phyloP scores from a whole-genome alignment of 2,113 vertebrate species.

The Eira barbara region DNA sequence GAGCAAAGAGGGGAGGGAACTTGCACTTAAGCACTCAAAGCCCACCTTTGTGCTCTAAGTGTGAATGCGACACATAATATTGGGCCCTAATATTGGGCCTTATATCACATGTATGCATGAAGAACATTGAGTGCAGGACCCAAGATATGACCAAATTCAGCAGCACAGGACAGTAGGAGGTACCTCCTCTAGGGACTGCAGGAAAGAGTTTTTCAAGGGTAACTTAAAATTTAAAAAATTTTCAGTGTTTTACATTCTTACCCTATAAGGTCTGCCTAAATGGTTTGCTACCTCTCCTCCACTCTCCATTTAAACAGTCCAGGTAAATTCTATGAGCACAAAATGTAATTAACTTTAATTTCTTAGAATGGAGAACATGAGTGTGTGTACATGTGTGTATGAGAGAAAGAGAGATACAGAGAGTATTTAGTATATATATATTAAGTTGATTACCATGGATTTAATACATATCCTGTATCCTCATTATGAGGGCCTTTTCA shows the following conservation, averaged over 20 bases:
- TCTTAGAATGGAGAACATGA: background rate
- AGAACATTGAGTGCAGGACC: background rate
- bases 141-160: background rate
- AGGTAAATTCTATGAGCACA: background rate
- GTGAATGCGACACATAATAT: background rate
- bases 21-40: background rate
- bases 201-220: background rate
- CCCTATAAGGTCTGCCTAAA: background rate
- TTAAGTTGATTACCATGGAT: background rate
- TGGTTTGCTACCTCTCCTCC: background rate
- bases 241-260: background rate
- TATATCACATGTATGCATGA: background rate
- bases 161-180: background rate
- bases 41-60: background rate
- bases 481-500: background rate
- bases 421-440: background rate
- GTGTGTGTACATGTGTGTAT: background rate
- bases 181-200: background rate
- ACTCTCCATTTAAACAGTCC: background rate
- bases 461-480: background rate
- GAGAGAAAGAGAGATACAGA: background rate
- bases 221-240: background rate
- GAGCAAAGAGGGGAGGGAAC: background rate
- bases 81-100: background rate
- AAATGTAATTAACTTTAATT: background rate